phyloP scores from a whole-genome alignment of 2,113 vertebrate species.

The Dipodomys spectabilis region DNA sequence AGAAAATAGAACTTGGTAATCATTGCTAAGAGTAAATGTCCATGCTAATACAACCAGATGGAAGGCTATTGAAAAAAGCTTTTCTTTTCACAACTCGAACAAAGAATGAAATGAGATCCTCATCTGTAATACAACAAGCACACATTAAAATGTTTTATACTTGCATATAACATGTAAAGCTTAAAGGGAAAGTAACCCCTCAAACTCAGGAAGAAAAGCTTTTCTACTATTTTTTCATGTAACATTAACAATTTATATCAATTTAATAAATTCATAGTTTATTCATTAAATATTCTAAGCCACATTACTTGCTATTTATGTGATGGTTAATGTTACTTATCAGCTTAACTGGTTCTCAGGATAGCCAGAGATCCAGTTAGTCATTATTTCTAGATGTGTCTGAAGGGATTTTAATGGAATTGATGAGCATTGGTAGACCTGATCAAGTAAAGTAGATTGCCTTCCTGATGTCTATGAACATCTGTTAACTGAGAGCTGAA shows the following conservation, averaged over 20 bases:
- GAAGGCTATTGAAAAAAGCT: conserved; percentile 71
- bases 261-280: conserved; percentile 34
- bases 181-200: conserved; percentile 42
- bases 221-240: conserved; percentile 60
- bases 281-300: conserved; percentile 44
- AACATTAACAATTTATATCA: conserved; percentile 49
- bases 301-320: neutral
- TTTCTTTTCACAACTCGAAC: conserved; percentile 35
- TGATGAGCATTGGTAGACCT: neutral
- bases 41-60: conserved; percentile 19
- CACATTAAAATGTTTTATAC: conserved; percentile 60
- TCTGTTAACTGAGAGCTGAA: neutral
- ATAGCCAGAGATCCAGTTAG: neutral
- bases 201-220: conserved; percentile 44
- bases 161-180: conserved; percentile 48
- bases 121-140: conserved; percentile 64
- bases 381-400: neutral
- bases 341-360: neutral
- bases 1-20: conserved; percentile 47
- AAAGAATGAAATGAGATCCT: conserved; percentile 65
- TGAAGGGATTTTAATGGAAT: neutral
- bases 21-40: neutral
- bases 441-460: neutral
- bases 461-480: neutral
- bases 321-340: neutral